Conservation (phyloP, 2,888 invertebrate genomes). For the Drosophila kanekoi region DNA sequence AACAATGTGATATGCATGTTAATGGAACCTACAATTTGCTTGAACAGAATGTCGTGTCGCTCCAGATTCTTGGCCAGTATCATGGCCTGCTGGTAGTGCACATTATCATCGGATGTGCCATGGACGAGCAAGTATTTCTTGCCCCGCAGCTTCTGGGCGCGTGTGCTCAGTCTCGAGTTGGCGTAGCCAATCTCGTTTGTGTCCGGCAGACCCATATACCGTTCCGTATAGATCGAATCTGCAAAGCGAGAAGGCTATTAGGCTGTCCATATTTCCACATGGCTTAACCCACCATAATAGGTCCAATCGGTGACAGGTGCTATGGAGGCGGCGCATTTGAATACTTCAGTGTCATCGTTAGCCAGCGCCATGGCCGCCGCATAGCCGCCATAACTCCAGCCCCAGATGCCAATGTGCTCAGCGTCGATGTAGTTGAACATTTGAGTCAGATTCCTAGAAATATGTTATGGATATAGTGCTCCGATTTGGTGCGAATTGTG, state of each 20-base stretch:
- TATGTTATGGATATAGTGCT: too few relatives aligned
- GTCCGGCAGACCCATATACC: conserved; percentile 95
- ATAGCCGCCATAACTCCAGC: conserved; percentile 99
- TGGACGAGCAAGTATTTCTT: conserved; percentile 96
- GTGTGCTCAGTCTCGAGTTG: conserved; percentile 91
- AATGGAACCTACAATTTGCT: conserved; percentile 91
- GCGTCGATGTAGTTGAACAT: conserved; percentile 91
- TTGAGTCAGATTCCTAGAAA: conserved; percentile 86
- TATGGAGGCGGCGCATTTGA: conserved; percentile 97
- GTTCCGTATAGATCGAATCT: conserved; percentile 99
- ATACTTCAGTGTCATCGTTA: conserved; percentile 89
- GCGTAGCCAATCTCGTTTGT: conserved; percentile 91
- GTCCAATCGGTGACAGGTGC: conserved; percentile 99
- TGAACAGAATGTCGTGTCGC: conserved; percentile 93
- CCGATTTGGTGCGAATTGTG: too few relatives aligned
- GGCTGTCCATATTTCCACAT: fast-evolving
- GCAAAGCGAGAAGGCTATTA: conserved; percentile 12
- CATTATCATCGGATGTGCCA: conserved; percentile 97
- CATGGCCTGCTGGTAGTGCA: conserved; percentile 98
- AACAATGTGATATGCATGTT: neutral
- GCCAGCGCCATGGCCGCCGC: conserved; percentile 95
- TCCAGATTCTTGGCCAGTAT: conserved; percentile 95
- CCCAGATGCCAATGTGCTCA: conserved; percentile 96
- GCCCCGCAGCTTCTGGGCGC: conserved; percentile 87
- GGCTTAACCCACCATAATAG: conserved; percentile 91